phyloP scores from a whole-genome alignment of 2,113 vertebrate species.

The Chroicocephalus ridibundus region DNA sequence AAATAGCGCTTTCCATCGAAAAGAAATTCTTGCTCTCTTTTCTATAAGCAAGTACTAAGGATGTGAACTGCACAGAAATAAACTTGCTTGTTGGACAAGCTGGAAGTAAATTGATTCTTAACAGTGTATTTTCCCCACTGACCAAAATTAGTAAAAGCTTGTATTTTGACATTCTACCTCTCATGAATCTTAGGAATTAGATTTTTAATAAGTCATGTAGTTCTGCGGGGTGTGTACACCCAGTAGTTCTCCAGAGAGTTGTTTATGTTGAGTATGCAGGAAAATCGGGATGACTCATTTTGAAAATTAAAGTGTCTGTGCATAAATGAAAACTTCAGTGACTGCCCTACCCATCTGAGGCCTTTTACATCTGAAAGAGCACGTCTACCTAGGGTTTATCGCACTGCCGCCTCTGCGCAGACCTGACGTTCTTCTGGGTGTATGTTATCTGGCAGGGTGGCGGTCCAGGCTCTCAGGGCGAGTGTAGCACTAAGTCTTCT shows the following conservation, averaged over 20 bases:
- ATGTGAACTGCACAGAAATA: background rate
- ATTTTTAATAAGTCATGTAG: background rate
- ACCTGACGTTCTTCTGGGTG: accelerated
- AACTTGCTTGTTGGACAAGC: background rate
- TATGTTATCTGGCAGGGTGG: accelerated
- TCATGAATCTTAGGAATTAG: background rate
- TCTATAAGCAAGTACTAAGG: background rate
- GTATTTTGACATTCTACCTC: background rate
- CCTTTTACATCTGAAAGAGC: background rate
- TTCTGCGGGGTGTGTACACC: background rate
- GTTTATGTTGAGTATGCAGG: background rate
- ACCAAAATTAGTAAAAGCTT: background rate
- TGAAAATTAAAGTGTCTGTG: background rate
- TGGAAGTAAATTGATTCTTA: background rate
- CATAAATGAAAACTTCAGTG: background rate
- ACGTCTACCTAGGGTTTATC: accelerated
- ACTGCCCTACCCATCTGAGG: background rate
- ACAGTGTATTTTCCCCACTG: background rate
- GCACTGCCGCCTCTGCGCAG: accelerated
- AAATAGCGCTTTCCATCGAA: background rate
- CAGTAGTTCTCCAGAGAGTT: background rate
- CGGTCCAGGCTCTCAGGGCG: accelerated
- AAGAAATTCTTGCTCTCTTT: background rate
- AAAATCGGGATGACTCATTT: background rate
- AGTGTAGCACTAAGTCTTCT: background rate